Conservation (phyloP, 2,797 vertebrate species). For the Coregonus suidteri region DNA sequence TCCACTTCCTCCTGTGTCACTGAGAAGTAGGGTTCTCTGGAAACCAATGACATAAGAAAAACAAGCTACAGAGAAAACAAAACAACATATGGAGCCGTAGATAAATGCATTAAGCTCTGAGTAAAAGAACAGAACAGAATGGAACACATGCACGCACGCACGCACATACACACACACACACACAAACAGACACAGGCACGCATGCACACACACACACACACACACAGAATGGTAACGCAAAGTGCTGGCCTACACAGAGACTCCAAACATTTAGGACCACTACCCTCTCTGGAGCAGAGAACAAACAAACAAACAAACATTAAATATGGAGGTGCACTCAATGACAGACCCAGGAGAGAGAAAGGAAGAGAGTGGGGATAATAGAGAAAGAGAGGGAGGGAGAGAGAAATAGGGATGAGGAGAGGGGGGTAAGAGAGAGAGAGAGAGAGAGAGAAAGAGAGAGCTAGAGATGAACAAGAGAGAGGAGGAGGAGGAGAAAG, state of each 20-base stretch:
- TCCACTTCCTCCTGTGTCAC: slow-evolving; percentile 37
- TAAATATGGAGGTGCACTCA: slow-evolving; percentile 15
- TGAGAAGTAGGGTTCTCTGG: slow-evolving; percentile 23
- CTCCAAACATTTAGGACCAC: slow-evolving; percentile 28
- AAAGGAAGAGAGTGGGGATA: slow-evolving; percentile 1
- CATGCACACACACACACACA: not conserved
- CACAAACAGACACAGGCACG: not conserved
- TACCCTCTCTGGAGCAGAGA: slow-evolving; percentile 19
- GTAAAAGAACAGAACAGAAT: not conserved
- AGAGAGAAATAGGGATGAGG: not conserved
- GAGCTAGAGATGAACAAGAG: not conserved
- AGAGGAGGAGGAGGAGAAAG: not conserved
- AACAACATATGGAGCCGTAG: slow-evolving; percentile 24
- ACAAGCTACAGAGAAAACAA: slow-evolving; percentile 15
- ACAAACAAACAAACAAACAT: slow-evolving; percentile 26
- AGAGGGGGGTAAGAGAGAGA: not conserved
- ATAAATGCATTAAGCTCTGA: not conserved
- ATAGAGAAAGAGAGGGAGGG: not conserved
- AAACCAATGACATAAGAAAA: slow-evolving; percentile 26
- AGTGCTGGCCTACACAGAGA: slow-evolving; percentile 33
- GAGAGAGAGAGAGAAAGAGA: not conserved
- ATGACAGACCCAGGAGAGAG: not conserved
- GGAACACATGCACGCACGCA: not conserved
- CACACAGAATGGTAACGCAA: not conserved
- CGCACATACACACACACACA: not conserved